Base-by-base conservation (phyloP, 2,888 invertebrate genomes). In the Phragmatobia fuliginosa region DNA sequence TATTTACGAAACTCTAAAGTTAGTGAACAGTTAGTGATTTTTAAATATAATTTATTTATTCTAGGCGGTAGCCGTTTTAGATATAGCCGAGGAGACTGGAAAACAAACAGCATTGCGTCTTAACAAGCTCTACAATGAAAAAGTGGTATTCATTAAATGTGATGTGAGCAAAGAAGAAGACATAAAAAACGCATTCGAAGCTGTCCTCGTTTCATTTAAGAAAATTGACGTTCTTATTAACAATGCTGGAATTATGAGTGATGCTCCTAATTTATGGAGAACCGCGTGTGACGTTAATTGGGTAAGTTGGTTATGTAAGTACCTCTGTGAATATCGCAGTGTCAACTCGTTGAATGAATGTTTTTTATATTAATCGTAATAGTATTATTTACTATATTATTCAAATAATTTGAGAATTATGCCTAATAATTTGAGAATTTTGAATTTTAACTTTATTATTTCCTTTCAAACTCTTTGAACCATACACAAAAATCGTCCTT, bases 201-300 rank as follows among this genome's bases (percentile, higher is more conserved):
- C 82, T 67, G 85, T 87, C 21, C 62, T 88, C 16, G 71, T 70
- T 2, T 73, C 76, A 60, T 85, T 87, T 52, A 77, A 84, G 56
- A 83, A 78, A 36, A 72, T 90, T 31, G 89, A 91, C 56, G 88
- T 91, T 41, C 78, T 90, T 45, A 80, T 91, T 59, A 91, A 91
- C 74, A 90, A 91, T 72, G 90, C 91, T 36, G 90, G 90, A 0
- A 84, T 90, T 45, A 86, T 91, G 85, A 81, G 80, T 60, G 90
- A 91, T 70, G 64, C 84, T 0, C 84, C 86, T 0, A 31, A 73
- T 6, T 5, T 80, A 5, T 90, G 88, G 88, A 86, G 88, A 63
- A 87, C 79, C 18, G 82, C 89, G 4, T 81, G 84, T 62, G 83
- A 85, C 58, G 84, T 90, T n/a, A 91, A 91, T 71, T 88, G 82